Base-by-base conservation (phyloP, 2,113 vertebrate species). In the Ictidomys tridecemlineatus region DNA sequence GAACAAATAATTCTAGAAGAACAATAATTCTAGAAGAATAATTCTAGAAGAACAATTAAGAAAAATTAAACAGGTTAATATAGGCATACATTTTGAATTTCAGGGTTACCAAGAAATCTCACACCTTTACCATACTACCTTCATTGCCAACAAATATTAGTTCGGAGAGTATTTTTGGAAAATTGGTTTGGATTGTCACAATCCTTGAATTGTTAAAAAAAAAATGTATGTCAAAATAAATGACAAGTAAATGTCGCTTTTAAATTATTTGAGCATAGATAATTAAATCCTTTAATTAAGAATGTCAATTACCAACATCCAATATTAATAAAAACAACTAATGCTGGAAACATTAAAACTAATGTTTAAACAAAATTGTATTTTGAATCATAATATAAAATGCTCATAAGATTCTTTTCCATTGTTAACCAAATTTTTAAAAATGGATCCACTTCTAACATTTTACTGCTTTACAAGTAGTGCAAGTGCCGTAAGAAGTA, bases 381-480 rank as follows among this genome's bases (percentile, higher is more conserved):
- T 42, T 89, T 94, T 93, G 34, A 92, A 76, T 91, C 34, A 73
- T 58, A 83, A n/a, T 83, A 95, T 91, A 42, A 94, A 76, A 85
- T 90, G 4, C 13, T 93, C 30, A 22, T 37, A 80, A 77, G 39
- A 76, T 58, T 70, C 5, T 88, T 94, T 83, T 92, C 34, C 6
- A 24, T 84, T 86, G 37, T 61, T 45, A 45, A 45, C 45, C 45
- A 45, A 51, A 51, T 51, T 51, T 51, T 61, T 37, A 34, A 45
- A 88, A 16, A 32, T 32, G 24, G 42, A 53, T 88, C 53, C 20
- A 74, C 70, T 16, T 76, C 58, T 63, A 87, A 32, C 30, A 63
- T 22, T 34, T 18, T 10, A 32, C 53, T 88, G 37, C 37, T 61
- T 76, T 30, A 61, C 28, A 76, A 42, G 39, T 13, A 61, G 28